phyloP scores from a whole-genome alignment of 2,888 invertebrate species.

The Antheraea assamensis region DNA sequence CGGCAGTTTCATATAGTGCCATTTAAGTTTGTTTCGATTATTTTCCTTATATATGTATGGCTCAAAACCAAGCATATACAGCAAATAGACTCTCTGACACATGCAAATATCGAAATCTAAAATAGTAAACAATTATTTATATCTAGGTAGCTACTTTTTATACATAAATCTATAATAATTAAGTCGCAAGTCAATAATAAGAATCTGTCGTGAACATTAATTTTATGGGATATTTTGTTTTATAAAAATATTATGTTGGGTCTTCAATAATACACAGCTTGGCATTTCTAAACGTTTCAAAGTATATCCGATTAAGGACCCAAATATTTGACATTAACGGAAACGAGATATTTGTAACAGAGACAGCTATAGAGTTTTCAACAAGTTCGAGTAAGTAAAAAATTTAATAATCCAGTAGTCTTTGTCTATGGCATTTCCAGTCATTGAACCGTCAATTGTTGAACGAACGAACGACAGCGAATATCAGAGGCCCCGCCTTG shows the following conservation, averaged over 20 bases:
- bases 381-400: slow-evolving; percentile 27
- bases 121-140: too few species aligned
- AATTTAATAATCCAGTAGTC: slow-evolving; percentile 29
- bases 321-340: background rate
- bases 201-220: background rate
- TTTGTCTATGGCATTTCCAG: slow-evolving; percentile 54
- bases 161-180: too few species aligned
- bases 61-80: too few species aligned
- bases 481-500: slow-evolving; percentile 77
- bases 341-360: background rate
- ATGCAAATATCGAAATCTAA: background rate
- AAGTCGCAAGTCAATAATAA: background rate
- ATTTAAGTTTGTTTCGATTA: background rate
- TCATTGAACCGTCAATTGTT: slow-evolving; percentile 72
- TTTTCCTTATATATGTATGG: too few species aligned
- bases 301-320: background rate
- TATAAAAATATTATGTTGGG: background rate
- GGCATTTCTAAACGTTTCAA: background rate
- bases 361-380: slow-evolving; percentile 7
- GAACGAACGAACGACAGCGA: slow-evolving; percentile 73
- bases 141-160: too few species aligned
- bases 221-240: background rate
- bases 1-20: background rate
- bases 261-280: background rate
- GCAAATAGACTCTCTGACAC: background rate